Conservation (phyloP, 2,113 vertebrate genomes). For the Phoxinus phoxinus region DNA sequence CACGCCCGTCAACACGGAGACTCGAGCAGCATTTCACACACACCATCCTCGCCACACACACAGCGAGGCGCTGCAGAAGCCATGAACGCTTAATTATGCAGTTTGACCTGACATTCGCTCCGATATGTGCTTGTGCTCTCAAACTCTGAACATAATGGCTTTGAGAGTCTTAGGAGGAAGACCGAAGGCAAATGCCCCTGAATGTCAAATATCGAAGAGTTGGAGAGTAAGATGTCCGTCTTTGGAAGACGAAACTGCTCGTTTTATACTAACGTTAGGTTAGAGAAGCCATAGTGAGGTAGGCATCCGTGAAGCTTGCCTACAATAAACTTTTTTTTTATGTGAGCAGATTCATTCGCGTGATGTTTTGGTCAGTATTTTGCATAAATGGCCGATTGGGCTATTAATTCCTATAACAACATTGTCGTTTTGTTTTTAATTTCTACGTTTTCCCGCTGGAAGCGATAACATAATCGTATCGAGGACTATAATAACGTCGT, state of each 20-base stretch:
- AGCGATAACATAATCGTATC: neutral
- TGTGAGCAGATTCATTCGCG: neutral
- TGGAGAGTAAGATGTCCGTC: constrained; percentile 70
- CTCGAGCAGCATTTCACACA: constrained; percentile 25
- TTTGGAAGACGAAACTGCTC: constrained; percentile 47
- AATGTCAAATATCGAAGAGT: constrained; percentile 45
- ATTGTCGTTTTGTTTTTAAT: neutral
- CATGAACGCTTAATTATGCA: constrained; percentile 15
- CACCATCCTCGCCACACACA: constrained; percentile 20
- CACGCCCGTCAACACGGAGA: constrained; percentile 48
- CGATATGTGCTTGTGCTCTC: neutral
- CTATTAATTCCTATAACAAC: neutral
- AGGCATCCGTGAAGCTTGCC: constrained; percentile 10
- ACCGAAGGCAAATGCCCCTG: constrained; percentile 51
- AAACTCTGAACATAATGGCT: neutral
- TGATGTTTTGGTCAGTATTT: neutral
- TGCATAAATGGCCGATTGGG: neutral
- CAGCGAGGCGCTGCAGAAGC: constrained; percentile 37
- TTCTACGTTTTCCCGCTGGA: neutral
- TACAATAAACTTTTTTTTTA: constrained; percentile 36
- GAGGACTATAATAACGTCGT: neutral
- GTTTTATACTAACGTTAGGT: constrained; percentile 45
- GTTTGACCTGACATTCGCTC: constrained; percentile 20
- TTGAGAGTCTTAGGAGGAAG: neutral
- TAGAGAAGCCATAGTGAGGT: constrained; percentile 46